Conservation (phyloP, 2,888 invertebrate genomes). For the Oscheius sp. region DNA sequence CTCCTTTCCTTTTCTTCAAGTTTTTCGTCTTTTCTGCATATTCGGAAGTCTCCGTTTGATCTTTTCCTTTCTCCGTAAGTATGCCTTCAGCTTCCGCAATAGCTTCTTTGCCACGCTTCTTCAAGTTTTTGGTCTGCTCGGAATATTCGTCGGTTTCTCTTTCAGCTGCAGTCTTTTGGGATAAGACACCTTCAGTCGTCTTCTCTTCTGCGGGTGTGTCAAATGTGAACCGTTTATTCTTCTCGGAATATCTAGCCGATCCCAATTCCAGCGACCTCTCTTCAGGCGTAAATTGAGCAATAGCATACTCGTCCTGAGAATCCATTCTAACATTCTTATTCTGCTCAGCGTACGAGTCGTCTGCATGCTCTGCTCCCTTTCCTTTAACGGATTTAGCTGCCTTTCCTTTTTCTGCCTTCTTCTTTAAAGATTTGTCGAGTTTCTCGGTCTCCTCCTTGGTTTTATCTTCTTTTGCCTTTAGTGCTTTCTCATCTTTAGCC, state of each 20-base stretch:
- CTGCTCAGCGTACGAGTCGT: slow-evolving; percentile 19
- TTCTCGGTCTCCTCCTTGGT: slow-evolving; percentile 4
- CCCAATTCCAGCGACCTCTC: not conserved
- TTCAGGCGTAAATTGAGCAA: not conserved
- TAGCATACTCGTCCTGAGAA: slow-evolving; percentile 9
- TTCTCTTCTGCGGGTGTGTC: not conserved
- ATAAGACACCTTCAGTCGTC: slow-evolving; percentile 6
- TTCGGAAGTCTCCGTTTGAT: not conserved
- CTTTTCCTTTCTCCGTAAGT: not conserved
- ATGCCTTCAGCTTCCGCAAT: not conserved
- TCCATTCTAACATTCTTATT: slow-evolving; percentile 3
- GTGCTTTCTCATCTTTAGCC: slow-evolving; percentile 32
- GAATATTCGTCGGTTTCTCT: slow-evolving; percentile 17
- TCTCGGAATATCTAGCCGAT: slow-evolving; percentile 10
- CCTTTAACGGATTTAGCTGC: not conserved
- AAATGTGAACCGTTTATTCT: not conserved
- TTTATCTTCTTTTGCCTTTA: slow-evolving; percentile 17
- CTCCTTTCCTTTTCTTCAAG: not conserved
- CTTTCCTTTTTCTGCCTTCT: slow-evolving; percentile 10
- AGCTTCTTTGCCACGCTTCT: not conserved
- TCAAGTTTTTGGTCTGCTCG: slow-evolving; percentile 16
- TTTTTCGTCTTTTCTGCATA: slow-evolving; percentile 3
- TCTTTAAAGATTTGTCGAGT: slow-evolving; percentile 11
- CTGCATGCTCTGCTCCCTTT: slow-evolving; percentile 7
- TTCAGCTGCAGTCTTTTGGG: not conserved